Percentiles rank a stretch among this genome's conserved stretches.
Conservation (phyloP, 1,140 invertebrate genomes). For the Melitaea cinxia region DNA sequence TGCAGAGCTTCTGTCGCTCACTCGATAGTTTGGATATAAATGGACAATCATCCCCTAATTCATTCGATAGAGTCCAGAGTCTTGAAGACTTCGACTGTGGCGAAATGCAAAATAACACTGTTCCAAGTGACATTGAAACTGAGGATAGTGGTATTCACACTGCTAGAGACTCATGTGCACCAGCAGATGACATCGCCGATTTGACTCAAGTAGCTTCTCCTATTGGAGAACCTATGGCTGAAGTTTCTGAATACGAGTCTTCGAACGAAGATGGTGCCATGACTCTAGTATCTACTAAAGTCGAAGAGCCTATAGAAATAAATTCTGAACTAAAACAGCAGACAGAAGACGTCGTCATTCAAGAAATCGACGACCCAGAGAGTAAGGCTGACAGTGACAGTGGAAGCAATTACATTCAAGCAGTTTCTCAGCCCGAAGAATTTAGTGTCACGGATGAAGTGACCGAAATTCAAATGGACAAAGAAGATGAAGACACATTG, state of each 20-base stretch:
- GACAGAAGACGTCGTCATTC: conserved; percentile 56
- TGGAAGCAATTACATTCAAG: conserved; percentile 73
- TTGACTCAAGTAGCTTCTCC: conserved; percentile 76
- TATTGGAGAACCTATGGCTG: conserved; percentile 74
- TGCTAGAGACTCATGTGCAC: conserved; percentile 88
- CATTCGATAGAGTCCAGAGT: conserved; percentile 86
- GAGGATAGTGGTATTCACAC: conserved; percentile 93
- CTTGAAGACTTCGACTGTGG: conserved; percentile 84
- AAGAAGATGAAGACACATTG: conserved; percentile 80
- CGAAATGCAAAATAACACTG: conserved; percentile 77
- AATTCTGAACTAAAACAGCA: conserved; percentile 44
- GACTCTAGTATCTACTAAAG: conserved; percentile 52
- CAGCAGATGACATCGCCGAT: conserved; percentile 86
- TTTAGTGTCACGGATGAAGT: conserved; percentile 73
- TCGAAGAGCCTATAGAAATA: conserved; percentile 48
- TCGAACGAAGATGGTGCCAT: conserved; percentile 68
- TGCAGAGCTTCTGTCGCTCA: conserved; percentile 84
- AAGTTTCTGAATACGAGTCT: conserved; percentile 76
- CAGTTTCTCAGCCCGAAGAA: conserved; percentile 75
- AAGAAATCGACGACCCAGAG: conserved; percentile 67
- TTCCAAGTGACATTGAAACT: conserved; percentile 85
- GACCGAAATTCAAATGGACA: conserved; percentile 76
- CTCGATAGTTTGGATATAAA: conserved; percentile 85
- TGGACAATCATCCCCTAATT: conserved; percentile 78
- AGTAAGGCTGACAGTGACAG: conserved; percentile 68